These are phyloP conservation scores for Dolomedes plantarius DNA, from an alignment of 2,888 invertebrate species.

Conservation along the genomic window DNA sequence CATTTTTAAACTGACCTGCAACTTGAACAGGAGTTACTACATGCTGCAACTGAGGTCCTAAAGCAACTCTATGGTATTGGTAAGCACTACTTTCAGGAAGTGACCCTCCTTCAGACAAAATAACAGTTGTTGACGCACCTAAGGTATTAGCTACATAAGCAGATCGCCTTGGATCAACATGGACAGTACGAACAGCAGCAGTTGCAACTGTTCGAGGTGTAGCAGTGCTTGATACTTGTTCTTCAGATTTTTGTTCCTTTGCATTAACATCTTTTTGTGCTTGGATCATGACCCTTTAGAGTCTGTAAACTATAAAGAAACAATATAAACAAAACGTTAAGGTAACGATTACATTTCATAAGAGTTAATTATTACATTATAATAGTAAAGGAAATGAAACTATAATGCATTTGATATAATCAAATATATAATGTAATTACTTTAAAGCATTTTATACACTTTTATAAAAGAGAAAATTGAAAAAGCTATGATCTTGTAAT, in stretches of 20 bases:
- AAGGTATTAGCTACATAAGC: conserved; percentile 34
- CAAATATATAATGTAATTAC: too few species aligned
- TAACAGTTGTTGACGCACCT: conserved; percentile 35
- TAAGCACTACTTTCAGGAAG: conserved; percentile 25
- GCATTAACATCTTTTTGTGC: conserved; percentile 61
- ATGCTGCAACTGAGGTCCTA: conserved; percentile 65
- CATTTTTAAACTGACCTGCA: conserved; percentile 49
- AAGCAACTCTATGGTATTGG: conserved; percentile 58
- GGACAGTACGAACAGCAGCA: conserved; percentile 21
- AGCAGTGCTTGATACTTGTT: conserved; percentile 15
- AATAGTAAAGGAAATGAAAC: too few species aligned
- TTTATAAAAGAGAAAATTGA: too few species aligned
- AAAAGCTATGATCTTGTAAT: too few species aligned
- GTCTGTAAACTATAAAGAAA: conserved; percentile 74
- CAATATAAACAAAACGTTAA: too few species aligned
- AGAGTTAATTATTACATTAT: too few species aligned
- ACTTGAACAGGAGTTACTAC: conserved; percentile 66
- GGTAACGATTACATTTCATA: too few species aligned
- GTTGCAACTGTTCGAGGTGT: conserved; percentile 19
- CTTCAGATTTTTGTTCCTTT: conserved; percentile 48
- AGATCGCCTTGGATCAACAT: conserved; percentile 31
- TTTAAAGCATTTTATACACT: too few species aligned
- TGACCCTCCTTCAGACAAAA: conserved; percentile 37
- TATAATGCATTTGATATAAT: too few species aligned
- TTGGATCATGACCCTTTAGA: conserved; percentile 75